Evolutionary conservation across 2,888 invertebrate species (phyloP), one percentile per base, ranked within the genome.

Genomic region (Carterocephalus palaemon): DNA sequence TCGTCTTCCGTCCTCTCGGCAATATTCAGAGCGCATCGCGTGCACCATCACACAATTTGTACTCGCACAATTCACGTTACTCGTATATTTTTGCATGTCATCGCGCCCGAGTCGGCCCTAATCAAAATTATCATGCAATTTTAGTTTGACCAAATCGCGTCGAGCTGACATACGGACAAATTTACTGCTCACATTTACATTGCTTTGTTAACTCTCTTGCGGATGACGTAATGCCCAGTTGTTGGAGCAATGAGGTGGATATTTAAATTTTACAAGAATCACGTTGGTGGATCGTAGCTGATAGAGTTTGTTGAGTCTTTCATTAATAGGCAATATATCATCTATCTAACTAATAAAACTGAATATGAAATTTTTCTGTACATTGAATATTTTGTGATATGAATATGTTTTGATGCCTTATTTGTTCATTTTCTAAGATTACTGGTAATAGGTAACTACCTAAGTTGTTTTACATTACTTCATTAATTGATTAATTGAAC

Each of bases 91-190:
- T 72, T 65, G 67, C 67, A 70, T 72, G 75, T 80, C 80, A 78
- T 68, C 77, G 67, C 59, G 62, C 63, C 58, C 53, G 56, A 58
- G 60, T 62, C 56, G 61, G 61, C 74, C 67, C 73, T 77, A 74
- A 79, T 81, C 78, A 75, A 79, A 81, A 81, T 80, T 74, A 79
- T 76, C 75, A 75, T 74, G 80, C 75, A 75, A 77, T 82, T 82
- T 80, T 73, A 76, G 77, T 72, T 70, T 64, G 70, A 73, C 75
- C 75, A 60, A 73, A 79, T 75, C 69, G 73, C 73, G 75, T 77
- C 75, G 73, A 67, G 75, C 67, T 77, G 81, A 81, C 82, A 80
- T 76, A 65, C 71, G 80, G 78, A 81, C 63, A 67, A 71, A 82
- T 76, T 64, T 58, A 58, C 57, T 57, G 57, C 56, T 52, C 71